Evolutionary conservation across 2,888 invertebrate genomes (phyloP), one percentile per base, ranked within the genome.

Genomic region (Apodemia duryi): DNA sequence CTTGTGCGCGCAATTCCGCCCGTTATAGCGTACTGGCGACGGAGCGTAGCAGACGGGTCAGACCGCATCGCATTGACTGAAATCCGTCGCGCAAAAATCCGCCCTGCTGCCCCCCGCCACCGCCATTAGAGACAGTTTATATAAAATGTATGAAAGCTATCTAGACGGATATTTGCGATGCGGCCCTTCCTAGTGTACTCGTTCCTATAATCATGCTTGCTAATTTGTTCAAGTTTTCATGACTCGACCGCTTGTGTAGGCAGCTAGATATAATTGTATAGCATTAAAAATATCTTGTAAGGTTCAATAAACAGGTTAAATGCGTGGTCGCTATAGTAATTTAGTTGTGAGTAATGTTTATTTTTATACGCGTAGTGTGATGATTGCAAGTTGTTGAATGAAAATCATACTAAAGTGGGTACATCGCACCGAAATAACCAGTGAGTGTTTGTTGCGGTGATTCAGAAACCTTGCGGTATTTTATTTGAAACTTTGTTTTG

Each of bases 291-390:
- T n/a, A 51, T 51, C 21, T 51, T 21, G n/a, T 21, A 7, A 21
- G 49, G 21, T 51, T 51, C 49, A 51, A 21, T 51, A 51, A 21
- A 51, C 21, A 6, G 6, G 21, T 6, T 7, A 7, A 21, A 51
- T 51, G 2, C 21, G 49, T 51, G 7, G 49, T n/a, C 32, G 51
- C 13, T 6, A 49, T 49, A 49, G 28, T 62, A 70, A 71, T 68
- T 71, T 67, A 66, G 65, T 67, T 63, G 67, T 73, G 74, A 74
- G 71, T 72, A 73, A 73, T 69, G 62, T 73, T 73, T 74, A 73
- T 74, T 74, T 74, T 70, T 65, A 66, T 63, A 38, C 62, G 67
- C 65, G 67, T 67, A 43, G 65, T 65, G 49, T 21, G 49, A 63
- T 61, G 63, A 66, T 70, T 71, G 66, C 65, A 54, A 29, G 65